phyloP scores from a whole-genome alignment of 2,888 invertebrate species.

The Eucera pruinosa region DNA sequence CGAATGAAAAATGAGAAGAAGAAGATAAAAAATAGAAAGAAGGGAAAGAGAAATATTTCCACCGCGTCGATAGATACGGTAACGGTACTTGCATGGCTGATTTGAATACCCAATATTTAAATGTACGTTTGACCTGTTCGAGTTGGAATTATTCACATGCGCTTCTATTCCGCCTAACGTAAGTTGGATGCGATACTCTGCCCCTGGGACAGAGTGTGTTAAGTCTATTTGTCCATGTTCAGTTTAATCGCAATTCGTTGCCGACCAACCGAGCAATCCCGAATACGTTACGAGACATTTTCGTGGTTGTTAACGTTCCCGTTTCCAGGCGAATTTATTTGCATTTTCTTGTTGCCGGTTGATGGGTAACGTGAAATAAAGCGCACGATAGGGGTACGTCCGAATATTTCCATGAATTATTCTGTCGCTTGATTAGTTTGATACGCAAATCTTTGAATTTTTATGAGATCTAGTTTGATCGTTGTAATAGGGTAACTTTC shows the following conservation, averaged over 20 bases:
- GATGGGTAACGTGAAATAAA: neutral
- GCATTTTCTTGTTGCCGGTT: neutral
- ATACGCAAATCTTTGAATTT: neutral
- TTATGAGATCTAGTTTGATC: neutral
- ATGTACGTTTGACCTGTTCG: slow-evolving; percentile 50
- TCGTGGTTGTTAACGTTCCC: slow-evolving; percentile 7
- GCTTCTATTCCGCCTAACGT: slow-evolving; percentile 34
- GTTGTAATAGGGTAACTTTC: neutral
- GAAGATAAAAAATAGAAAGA: neutral
- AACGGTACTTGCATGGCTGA: slow-evolving; percentile 27
- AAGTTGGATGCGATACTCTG: slow-evolving; percentile 40
- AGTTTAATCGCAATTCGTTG: slow-evolving; percentile 46
- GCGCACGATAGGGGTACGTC: neutral
- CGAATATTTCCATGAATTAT: neutral
- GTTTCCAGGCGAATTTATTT: slow-evolving; percentile 18
- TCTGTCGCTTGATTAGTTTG: neutral
- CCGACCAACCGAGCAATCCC: slow-evolving; percentile 9
- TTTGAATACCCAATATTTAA: slow-evolving; percentile 56
- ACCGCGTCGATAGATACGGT: neutral
- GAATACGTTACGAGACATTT: slow-evolving; percentile 30
- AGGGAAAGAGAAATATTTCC: neutral
- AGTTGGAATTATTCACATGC: no score
- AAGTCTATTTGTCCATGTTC: slow-evolving; percentile 46
- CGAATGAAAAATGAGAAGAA: neutral
- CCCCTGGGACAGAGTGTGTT: slow-evolving; percentile 27